Base-by-base conservation (phyloP, 2,797 vertebrate species). In the Acanthopagrus latus region DNA sequence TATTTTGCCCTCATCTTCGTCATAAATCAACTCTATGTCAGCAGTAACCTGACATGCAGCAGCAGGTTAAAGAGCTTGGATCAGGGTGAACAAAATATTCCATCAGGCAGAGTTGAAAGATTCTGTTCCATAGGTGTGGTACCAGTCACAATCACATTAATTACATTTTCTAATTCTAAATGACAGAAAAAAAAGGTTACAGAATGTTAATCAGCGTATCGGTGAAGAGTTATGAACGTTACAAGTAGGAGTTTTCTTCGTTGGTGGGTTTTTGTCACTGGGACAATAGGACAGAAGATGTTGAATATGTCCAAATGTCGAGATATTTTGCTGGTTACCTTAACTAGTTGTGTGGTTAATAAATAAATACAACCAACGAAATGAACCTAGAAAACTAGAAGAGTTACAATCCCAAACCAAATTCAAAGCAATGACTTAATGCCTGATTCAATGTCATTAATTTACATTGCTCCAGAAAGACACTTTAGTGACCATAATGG, bases 31-130 rank as follows among this genome's bases (percentile, higher is more conserved):
- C 10, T 18, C 18, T 38, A 9, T 29, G 14, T 65, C 18, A 50
- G 25, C 55, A 56, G 41, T 48, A 23, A 65, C 14, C 23, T 56
- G 50, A 71, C 56, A 13, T 50, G 57, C 48, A 52, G 44, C 12
- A 62, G 20, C 55, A 71, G 43, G 68, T 76, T 50, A 20, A 55
- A 54, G 18, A 64, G 25, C 18, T 50, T 55, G 33, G 33, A 33
- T 33, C 33, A 33, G 33, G 33, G 33, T 8, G 33, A 8, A 8
- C 27, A 33, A 33, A 33, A 33, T 33, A 33, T 33, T 33, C 33
- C 33, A 33, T 33, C 33, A 33, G 33, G 7, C 33, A 33, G 33
- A 33, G 33, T 33, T 33, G 8, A 7, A 33, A 33, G 33, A 33
- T 33, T 33, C 6, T 33, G 33, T 33, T 33, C 33, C 33, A 33